phyloP scores from a whole-genome alignment of 2,797 vertebrate species.

The Myotis findleyi region DNA sequence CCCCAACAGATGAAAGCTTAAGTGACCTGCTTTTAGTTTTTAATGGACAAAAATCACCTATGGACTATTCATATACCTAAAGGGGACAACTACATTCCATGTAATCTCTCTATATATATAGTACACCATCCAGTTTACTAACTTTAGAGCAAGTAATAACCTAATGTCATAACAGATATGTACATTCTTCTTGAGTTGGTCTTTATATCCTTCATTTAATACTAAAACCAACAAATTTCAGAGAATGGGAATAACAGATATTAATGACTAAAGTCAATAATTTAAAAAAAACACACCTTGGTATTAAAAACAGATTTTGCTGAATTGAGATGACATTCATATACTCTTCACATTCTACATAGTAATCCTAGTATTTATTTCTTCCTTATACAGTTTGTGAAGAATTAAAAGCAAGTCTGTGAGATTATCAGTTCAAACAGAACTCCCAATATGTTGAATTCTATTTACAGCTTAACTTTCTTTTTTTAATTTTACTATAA shows the following conservation, averaged over 20 bases:
- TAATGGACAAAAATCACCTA: conserved; percentile 5
- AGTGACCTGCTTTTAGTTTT: conserved; percentile 23
- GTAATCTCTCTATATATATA: neutral
- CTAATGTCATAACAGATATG: neutral
- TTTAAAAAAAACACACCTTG: neutral
- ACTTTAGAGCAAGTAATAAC: conserved; percentile 25
- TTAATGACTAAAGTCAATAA: neutral
- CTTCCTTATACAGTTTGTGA: conserved; percentile 26
- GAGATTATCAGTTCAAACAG: conserved; percentile 11
- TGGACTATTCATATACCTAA: neutral
- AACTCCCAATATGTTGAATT: conserved; percentile 35
- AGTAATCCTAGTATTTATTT: neutral
- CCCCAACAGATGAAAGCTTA: conserved; percentile 37
- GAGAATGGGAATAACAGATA: neutral
- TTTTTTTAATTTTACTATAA: conserved; percentile 21
- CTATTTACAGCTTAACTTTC: conserved; percentile 39
- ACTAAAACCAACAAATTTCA: conserved; percentile 48
- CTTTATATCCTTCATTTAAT: neutral
- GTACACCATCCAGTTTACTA: neutral
- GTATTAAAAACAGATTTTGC: conserved; percentile 28
- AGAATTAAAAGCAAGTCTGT: conserved; percentile 35
- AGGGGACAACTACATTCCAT: neutral
- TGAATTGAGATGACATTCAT: conserved; percentile 28
- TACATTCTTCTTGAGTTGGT: neutral
- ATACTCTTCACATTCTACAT: neutral